Evolutionary conservation across 1,140 invertebrate species (phyloP), one percentile per base, ranked within the genome.

Genomic region (Drosophila ogumai): DNA sequence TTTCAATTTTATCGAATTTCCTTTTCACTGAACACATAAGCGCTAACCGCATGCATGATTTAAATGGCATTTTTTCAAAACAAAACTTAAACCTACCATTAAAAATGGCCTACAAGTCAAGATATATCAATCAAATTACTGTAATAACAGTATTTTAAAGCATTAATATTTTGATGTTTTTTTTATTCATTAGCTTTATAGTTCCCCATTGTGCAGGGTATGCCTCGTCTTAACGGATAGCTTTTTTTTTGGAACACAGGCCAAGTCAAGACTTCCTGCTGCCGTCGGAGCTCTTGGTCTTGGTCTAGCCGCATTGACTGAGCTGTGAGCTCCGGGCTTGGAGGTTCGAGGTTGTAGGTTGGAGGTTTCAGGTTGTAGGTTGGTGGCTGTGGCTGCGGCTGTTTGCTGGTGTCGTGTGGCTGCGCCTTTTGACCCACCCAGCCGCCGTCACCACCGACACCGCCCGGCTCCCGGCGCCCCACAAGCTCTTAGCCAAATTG

Each of bases 401-500:
- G 64, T 61, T 68, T 68, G 57, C 61, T 72, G 68, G 63, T 75
- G 71, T 79, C 64, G 77, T 81, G 78, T 81, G 76, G 65, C 85
- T 77, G 81, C 73, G 80, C 84, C 82, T 80, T 87, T 80, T 87
- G 82, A 87, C 82, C 82, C 82, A 80, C 75, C 84, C 76, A 84
- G 46, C 57, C 44, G 59, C 75, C 69, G 31, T 43, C 34, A 46
- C 66, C 41, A 17, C 34, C 43, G 8, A 25, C 34, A 13, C 25
- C 54, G 63, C 38, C 54, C 36, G 58, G 60, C 58, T 38, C 36
- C 60, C 46, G 34, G 63, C 13, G 36, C 43, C 43, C 60, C 65
- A 54, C 73, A 66, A 71, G 84, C 84, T 90, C 87, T 88, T 88
- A 88, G 84, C 81, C 85, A 84, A 88, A 90, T 88, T 88, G 76